Conservation (phyloP, 1,140 invertebrate species). For the Micrasema longulum region DNA sequence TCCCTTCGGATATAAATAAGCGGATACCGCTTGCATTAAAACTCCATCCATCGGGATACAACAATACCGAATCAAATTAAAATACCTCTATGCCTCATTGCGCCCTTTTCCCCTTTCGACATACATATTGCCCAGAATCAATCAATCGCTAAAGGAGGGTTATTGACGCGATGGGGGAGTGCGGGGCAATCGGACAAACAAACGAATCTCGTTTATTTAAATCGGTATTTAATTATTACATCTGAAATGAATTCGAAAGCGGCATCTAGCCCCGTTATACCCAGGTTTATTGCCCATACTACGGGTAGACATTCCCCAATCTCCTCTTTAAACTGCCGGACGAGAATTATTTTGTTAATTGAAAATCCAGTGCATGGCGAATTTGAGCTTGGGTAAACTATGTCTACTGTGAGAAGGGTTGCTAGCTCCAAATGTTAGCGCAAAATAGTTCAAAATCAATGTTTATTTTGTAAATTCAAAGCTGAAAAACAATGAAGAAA, state of each 20-base stretch:
- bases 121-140: conserved; percentile 25
- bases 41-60: not conserved
- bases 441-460: too few relatives aligned
- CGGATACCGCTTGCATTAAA: conserved; percentile 3
- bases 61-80: conserved; percentile 14
- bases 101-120: not conserved
- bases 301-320: conserved; percentile 11
- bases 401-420: too few relatives aligned
- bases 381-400: too few relatives aligned
- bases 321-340: conserved; percentile 12
- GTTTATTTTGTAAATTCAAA: too few relatives aligned
- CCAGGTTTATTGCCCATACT: conserved; percentile 2
- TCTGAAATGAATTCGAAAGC: conserved; percentile 34
- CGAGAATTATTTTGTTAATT: conserved; percentile 41
- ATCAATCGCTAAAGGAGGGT: conserved; percentile 33
- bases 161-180: conserved; percentile 26
- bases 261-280: not conserved
- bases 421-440: too few relatives aligned
- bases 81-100: conserved; percentile 29
- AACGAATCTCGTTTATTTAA: conserved; percentile 35
- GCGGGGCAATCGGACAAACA: conserved; percentile 24
- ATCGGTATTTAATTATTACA: conserved; percentile 45
- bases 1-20: too few relatives aligned
- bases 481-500: too few relatives aligned
- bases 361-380: conserved; percentile 37